A percentile compares a stretch with the other conserved stretches of the same genome.
Conservation (phyloP, 2,888 invertebrate species). For the Gisinianus flammeolus region DNA sequence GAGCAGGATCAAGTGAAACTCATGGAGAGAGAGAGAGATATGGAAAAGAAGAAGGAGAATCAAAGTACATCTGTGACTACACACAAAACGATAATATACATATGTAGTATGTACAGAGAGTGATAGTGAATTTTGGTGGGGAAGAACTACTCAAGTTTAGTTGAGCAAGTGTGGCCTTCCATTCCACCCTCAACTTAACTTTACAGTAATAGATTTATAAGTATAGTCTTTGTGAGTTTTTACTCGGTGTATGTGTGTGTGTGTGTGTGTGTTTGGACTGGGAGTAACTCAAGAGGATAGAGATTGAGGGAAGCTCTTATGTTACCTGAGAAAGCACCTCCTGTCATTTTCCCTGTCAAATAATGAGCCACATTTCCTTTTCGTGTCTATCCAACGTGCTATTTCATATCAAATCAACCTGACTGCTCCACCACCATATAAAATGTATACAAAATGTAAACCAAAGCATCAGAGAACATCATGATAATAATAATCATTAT, state of each 20-base stretch:
- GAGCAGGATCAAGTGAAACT: background rate
- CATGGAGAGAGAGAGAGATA: background rate
- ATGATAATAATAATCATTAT: no score
- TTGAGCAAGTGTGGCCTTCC: background rate
- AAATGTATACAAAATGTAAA: background rate
- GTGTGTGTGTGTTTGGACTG: no score
- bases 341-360: slow-evolving; percentile 47
- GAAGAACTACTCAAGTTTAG: background rate
- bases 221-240: slow-evolving; percentile 27
- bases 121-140: background rate
- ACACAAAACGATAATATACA: no score
- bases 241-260: background rate
- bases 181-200: background rate
- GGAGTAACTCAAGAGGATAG: background rate
- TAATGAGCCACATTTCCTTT: slow-evolving; percentile 47
- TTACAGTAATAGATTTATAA: slow-evolving; percentile 38
- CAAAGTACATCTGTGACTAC: background rate
- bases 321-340: slow-evolving; percentile 40
- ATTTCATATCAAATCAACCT: slow-evolving; percentile 34
- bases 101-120: no score
- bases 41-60: background rate
- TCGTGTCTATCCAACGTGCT: slow-evolving; percentile 32
- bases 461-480: no score
- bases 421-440: background rate
- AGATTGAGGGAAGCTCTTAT: slow-evolving; percentile 28